Evolutionary conservation across 2,888 invertebrate genomes (phyloP).

Genomic region (Eucriotettix oculatus): DNA sequence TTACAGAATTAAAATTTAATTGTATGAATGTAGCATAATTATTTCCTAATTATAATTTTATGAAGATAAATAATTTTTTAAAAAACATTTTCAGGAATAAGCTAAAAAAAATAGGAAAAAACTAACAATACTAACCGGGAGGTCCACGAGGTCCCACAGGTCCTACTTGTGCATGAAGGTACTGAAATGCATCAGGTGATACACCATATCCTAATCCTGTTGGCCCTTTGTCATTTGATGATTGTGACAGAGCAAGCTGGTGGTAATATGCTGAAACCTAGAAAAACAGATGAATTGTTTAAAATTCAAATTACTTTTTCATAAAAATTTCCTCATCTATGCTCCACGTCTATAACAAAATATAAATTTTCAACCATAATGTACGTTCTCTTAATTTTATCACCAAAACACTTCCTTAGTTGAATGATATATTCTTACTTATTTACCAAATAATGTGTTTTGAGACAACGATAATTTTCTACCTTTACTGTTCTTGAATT

Average conservation of each 20-base stretch:
- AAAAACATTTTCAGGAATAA: not conserved
- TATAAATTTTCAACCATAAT: not conserved
- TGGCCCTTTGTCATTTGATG: slow-evolving; percentile 56
- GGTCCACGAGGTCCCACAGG: slow-evolving; percentile 66
- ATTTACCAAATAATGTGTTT: too few species aligned
- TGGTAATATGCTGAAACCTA: slow-evolving; percentile 57
- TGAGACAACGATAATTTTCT: too few species aligned
- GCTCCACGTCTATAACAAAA: not conserved
- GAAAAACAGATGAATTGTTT: not conserved
- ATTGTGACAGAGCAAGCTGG: slow-evolving; percentile 50
- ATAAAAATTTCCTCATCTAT: not conserved
- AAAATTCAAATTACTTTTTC: too few species aligned
- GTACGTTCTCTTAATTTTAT: not conserved
- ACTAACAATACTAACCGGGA: slow-evolving; percentile 33
- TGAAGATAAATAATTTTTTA: too few species aligned
- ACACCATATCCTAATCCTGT: slow-evolving; percentile 25
- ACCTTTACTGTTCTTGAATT: too few species aligned
- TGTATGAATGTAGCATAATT: too few species aligned
- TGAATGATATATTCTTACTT: too few species aligned
- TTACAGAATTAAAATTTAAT: too few species aligned
- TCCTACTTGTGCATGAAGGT: slow-evolving; percentile 64
- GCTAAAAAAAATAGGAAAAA: not conserved
- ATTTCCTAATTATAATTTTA: too few species aligned
- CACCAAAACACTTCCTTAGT: not conserved
- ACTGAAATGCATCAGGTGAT: slow-evolving; percentile 46